Conservation (phyloP, 2,113 vertebrate genomes). For the Archocentrus centrarchus region DNA sequence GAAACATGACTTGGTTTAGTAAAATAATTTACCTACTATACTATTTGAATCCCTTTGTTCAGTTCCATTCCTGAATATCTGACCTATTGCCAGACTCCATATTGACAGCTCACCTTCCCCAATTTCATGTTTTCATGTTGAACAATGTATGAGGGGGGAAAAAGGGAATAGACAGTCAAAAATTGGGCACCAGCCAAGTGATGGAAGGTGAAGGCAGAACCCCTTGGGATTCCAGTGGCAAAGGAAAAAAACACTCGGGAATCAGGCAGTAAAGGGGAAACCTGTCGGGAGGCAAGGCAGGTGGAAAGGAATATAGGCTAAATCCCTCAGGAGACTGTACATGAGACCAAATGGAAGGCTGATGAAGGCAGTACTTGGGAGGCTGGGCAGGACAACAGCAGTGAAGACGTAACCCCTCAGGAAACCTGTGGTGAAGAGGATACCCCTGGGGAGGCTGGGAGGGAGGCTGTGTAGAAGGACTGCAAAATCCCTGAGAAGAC, state of each 20-base stretch:
- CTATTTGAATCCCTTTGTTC: not conserved
- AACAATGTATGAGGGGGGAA: not conserved
- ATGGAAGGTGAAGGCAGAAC: not conserved
- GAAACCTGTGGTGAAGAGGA: not conserved
- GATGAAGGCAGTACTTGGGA: not conserved
- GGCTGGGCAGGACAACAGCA: not conserved
- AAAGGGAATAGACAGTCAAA: not conserved
- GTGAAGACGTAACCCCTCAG: not conserved
- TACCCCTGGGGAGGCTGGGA: not conserved
- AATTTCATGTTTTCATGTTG: not conserved
- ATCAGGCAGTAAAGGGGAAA: conserved; percentile 6
- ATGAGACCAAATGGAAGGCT: not conserved
- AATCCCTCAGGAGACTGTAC: not conserved
- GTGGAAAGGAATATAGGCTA: not conserved
- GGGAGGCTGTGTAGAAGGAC: not conserved
- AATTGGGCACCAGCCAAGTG: not conserved
- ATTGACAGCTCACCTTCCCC: not conserved
- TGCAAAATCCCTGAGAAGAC: not conserved
- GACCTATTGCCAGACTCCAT: not conserved
- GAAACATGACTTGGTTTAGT: not conserved
- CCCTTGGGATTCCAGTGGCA: not conserved
- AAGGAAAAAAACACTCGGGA: not conserved
- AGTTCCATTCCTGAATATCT: not conserved
- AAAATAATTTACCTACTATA: not conserved
- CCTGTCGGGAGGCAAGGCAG: not conserved